Base-by-base conservation (phyloP, 2,888 invertebrate species). In the Lycaena phlaeas region DNA sequence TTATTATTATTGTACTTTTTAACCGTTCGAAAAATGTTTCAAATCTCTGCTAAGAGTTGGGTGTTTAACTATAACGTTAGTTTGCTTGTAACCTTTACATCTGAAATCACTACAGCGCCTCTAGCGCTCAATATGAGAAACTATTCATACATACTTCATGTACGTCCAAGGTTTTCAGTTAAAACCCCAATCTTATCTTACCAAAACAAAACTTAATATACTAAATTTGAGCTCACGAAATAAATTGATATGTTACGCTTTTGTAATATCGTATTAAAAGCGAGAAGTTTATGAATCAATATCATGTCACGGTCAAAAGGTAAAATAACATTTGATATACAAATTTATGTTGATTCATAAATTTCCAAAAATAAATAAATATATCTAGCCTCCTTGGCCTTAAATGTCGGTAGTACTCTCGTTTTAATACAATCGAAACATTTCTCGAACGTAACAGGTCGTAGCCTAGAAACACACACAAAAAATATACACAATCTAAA, bases 401-500 rank as follows among this genome's bases (percentile, higher is more conserved):
- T n/a, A n/a, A n/a, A n/a, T n/a, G n/a, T n/a, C n/a, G n/a, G n/a
- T n/a, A n/a, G n/a, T n/a, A n/a, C n/a, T n/a, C n/a, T n/a, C n/a
- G n/a, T n/a, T n/a, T n/a, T n/a, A n/a, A n/a, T n/a, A n/a, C n/a
- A n/a, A n/a, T n/a, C n/a, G 43, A 71, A 81, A 82, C 81, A 81
- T 77, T 77, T 78, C 55, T 66, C 82, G 75, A 77, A 79, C 65
- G 78, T 73, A 49, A 57, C 57, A 58, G 60, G 64, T 56, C 76
- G 74, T 79, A 81, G 61, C 59, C 70, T 75, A 42, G 43, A 72
- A 72, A 74, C 72, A 81, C 74, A 76, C 81, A 82, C 76, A 78
- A 82, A 82, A 22, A 81, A 81, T 81, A 82, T 75, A 77, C 66
- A 66, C 68, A 44, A 72, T 79, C 75, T 77, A 74, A 79, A 79